A percentile compares a stretch with the other conserved stretches of the same genome.
Conservation (phyloP, 2,113 vertebrate genomes). For the Gyps fulvus region DNA sequence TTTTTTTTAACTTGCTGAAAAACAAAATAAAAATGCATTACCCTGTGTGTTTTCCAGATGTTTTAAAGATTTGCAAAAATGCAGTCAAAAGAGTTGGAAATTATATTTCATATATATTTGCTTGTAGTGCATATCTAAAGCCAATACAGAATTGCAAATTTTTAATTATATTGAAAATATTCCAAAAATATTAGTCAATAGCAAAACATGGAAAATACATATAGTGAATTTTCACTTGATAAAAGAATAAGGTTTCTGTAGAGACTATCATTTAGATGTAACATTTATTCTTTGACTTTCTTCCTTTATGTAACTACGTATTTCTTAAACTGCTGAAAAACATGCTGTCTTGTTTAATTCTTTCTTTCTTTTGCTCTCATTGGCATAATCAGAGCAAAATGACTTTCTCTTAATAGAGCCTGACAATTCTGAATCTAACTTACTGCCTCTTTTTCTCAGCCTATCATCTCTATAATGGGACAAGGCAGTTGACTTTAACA, state of each 20-base stretch:
- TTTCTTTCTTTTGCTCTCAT: not conserved
- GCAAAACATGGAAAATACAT: not conserved
- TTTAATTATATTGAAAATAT: not conserved
- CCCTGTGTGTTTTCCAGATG: not conserved
- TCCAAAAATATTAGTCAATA: not conserved
- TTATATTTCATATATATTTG: not conserved
- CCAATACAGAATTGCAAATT: not conserved
- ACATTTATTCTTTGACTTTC: not conserved
- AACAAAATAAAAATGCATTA: not conserved
- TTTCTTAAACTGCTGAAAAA: not conserved
- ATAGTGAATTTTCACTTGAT: not conserved
- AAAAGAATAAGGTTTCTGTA: not conserved
- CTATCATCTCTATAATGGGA: not conserved
- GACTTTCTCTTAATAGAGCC: not conserved
- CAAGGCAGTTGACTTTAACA: constrained; percentile 19
- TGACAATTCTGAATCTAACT: not conserved
- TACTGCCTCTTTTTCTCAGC: not conserved
- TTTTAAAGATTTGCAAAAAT: not conserved
- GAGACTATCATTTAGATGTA: not conserved
- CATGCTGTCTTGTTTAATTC: not conserved
- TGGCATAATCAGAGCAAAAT: not conserved
- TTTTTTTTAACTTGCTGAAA: not conserved
- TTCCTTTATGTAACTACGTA: not conserved
- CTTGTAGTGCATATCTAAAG: not conserved
- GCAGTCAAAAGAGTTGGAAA: not conserved